Evolutionary conservation across 2,797 vertebrate species (phyloP).

Genomic region (Lacerta agilis): DNA sequence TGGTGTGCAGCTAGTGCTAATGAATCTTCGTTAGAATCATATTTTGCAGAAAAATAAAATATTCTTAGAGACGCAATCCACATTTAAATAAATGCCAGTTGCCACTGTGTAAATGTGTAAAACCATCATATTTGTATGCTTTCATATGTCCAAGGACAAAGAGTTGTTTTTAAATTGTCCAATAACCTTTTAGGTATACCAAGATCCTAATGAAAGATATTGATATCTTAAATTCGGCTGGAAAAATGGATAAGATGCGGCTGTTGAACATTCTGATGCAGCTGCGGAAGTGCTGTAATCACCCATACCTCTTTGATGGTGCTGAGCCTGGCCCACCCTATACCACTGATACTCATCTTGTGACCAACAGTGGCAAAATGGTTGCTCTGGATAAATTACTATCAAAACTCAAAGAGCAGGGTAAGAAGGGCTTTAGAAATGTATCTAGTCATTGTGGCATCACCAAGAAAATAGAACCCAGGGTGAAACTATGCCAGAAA

Average conservation of each 20-base stretch:
- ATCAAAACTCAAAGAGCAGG: constrained; percentile 82
- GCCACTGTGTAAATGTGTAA: background rate
- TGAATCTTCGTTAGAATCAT: background rate
- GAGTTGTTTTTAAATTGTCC: constrained; percentile 26
- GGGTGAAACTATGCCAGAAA: background rate
- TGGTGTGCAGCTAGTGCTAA: background rate
- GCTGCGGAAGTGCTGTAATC: constrained; percentile 84
- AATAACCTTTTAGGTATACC: constrained; percentile 79
- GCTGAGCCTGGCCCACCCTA: constrained; percentile 85
- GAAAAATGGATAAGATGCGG: constrained; percentile 87
- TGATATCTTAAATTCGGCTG: constrained; percentile 84
- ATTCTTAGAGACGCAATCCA: background rate
- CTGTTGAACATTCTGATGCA: constrained; percentile 87
- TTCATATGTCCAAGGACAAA: background rate
- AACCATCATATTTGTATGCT: background rate
- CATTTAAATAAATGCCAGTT: background rate
- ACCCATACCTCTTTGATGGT: constrained; percentile 85
- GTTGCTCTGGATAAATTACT: constrained; percentile 84
- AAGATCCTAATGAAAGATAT: constrained; percentile 87
- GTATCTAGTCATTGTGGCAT: background rate
- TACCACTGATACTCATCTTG: constrained; percentile 84
- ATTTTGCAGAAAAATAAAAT: background rate
- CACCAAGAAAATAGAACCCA: background rate
- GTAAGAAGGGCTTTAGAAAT: constrained; percentile 63
- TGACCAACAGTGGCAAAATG: constrained; percentile 86